Conservation (phyloP, 1,140 invertebrate species). For the Scaptomyza hsui region DNA sequence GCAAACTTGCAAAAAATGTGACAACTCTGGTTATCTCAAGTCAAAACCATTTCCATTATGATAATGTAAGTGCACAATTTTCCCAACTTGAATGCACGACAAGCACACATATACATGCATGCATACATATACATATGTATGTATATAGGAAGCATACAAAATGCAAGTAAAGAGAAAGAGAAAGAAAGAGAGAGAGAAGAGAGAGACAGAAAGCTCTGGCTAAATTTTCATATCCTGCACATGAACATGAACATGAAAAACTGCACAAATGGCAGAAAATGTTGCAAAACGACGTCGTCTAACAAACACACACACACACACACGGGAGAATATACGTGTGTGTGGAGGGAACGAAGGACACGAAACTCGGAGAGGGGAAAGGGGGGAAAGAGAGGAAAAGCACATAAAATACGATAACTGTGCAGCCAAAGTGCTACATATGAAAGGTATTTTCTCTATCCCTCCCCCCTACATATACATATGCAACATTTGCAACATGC, state of each 20-base stretch:
- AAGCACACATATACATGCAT: constrained; percentile 40
- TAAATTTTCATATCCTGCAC: constrained; percentile 81
- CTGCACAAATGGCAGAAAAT: constrained; percentile 81
- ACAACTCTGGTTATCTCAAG: constrained; percentile 70
- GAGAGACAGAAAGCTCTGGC: constrained; percentile 36
- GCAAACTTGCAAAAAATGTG: constrained; percentile 7
- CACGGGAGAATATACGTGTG: constrained; percentile 18
- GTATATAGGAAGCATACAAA: constrained; percentile 13
- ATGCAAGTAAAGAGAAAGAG: not conserved
- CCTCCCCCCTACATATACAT: constrained; percentile 13
- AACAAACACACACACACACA: constrained; percentile 27
- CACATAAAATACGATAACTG: constrained; percentile 81
- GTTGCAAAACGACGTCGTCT: constrained; percentile 68
- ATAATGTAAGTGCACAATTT: constrained; percentile 82
- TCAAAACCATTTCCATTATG: constrained; percentile 81
- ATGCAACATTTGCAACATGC: constrained; percentile 36
- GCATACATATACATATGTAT: not conserved
- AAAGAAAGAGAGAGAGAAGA: no score
- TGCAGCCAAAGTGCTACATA: constrained; percentile 76
- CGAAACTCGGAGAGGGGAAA: constrained; percentile 10
- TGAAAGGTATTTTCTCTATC: constrained; percentile 66
- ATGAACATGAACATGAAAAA: constrained; percentile 79
- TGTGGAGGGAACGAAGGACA: constrained; percentile 13
- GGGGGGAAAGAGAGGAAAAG: constrained; percentile 17
- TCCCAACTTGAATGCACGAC: constrained; percentile 65